Evolutionary conservation across 2,888 invertebrate species (phyloP), one percentile per base, ranked within the genome.

Genomic region (Malthinus flaveolus): DNA sequence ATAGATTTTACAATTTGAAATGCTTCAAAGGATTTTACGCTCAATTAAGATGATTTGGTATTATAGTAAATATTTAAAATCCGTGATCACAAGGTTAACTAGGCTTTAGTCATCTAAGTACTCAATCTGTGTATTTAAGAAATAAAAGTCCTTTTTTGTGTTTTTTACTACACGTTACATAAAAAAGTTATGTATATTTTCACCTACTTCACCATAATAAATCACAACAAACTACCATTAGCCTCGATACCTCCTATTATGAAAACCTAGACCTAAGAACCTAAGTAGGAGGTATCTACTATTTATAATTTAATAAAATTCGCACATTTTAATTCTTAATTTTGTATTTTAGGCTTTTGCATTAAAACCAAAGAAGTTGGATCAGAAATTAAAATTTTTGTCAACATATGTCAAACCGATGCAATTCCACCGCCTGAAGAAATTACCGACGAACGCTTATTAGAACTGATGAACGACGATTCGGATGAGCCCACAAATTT

Each of bases 321-420:
- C 23, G 23, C 23, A 23, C 23, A 5, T 3, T 23, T 23, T 23
- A 23, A 23, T 23, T 23, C 23, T 23, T 23, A 32, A 8, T 46
- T 11, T 12, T 47, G 13, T 39, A 4, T 73, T 73, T 7, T 74
- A 92, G 93, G 93, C 46, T 83, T 89, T 66, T 93, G 93, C 74
- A 84, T 93, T 0, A 94, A 94, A 80, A 85, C 88, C 3, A 85
- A 81, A 63, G 85, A 87, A 62, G 82, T 83, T 44, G 84, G 84
- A 32, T 83, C 83, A 55, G 86, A 86, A 59, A 73, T 74, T 32
- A 94, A 94, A 78, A 80, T 91, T 31, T 96, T 96, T 75, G 84
- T 95, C 15, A 96, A 96, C 73, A 83, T 95, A 54, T 95, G 95
- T 73, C 85, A 87, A 59, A 89, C 91, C 1, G 86, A 87, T 63